Percentiles rank a stretch among this genome's conserved stretches.
Conservation (phyloP, 2,113 vertebrate genomes). For the Daubentonia madagascariensis region DNA sequence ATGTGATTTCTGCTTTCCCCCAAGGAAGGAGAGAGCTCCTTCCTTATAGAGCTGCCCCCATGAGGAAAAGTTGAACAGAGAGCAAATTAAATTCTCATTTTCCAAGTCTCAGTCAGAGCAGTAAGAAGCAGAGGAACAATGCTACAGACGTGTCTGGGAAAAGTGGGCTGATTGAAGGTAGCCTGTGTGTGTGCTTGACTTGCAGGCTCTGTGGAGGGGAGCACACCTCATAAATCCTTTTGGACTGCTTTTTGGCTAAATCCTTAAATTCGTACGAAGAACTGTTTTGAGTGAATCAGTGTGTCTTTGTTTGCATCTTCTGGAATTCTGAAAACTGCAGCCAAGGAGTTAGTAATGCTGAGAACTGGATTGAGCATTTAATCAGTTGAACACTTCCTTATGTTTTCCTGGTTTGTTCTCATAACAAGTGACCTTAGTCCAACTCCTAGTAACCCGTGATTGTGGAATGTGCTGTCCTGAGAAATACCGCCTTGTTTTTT, state of each 20-base stretch:
- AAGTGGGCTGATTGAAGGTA: not conserved
- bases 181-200: not conserved
- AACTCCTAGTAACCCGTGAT: slow-evolving; percentile 48
- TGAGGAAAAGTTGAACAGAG: not conserved
- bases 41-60: not conserved
- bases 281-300: slow-evolving; percentile 6
- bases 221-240: slow-evolving; percentile 1
- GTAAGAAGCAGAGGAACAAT: not conserved
- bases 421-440: slow-evolving; percentile 45
- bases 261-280: not conserved
- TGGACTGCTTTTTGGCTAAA: slow-evolving; percentile 23
- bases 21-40: not conserved
- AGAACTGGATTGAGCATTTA: not conserved
- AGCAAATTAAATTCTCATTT: slow-evolving; percentile 18
- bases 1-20: not conserved
- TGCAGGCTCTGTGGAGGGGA: not conserved
- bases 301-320: slow-evolving; percentile 49
- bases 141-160: not conserved
- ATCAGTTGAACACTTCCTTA: slow-evolving; percentile 53
- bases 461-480: slow-evolving; percentile 56
- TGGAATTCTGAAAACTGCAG: slow-evolving; percentile 22
- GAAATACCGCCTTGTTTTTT: slow-evolving; percentile 45
- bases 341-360: slow-evolving; percentile 33
- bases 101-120: not conserved
- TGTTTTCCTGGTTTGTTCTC: slow-evolving; percentile 55